phyloP scores from a whole-genome alignment of 2,113 vertebrate species.

The Anseranas semipalmata region DNA sequence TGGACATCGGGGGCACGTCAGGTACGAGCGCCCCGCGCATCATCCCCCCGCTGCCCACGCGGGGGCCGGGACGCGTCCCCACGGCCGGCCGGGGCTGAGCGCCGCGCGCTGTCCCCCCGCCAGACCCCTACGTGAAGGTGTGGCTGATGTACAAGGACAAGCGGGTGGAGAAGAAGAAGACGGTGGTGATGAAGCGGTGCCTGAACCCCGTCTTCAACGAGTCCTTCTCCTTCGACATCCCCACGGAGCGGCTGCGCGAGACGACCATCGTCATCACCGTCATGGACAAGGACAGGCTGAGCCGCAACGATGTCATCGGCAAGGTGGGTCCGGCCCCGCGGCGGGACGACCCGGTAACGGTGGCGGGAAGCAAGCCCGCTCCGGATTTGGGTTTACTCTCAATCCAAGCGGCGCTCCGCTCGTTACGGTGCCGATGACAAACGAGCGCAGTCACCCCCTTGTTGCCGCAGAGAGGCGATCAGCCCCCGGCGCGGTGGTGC shows the following conservation, averaged over 20 bases:
- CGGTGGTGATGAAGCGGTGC: slow-evolving; percentile 94
- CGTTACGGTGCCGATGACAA: neutral
- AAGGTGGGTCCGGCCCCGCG: slow-evolving; percentile 79
- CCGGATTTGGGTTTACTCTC: neutral
- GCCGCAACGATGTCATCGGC: slow-evolving; percentile 98
- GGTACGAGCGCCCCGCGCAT: slow-evolving; percentile 62
- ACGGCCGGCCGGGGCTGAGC: rapidly evolving
- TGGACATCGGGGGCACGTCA: slow-evolving; percentile 99
- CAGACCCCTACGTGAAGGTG: slow-evolving; percentile 98
- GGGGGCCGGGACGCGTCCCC: neutral
- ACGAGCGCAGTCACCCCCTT: neutral
- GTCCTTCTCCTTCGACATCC: slow-evolving; percentile 96
- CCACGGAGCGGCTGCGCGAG: slow-evolving; percentile 95
- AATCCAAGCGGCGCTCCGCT: neutral
- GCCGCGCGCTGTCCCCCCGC: neutral
- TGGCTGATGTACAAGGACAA: slow-evolving; percentile 99
- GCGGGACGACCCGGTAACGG: neutral
- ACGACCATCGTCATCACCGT: slow-evolving; percentile 99
- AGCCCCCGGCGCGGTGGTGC: neutral
- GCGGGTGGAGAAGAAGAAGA: slow-evolving; percentile 98
- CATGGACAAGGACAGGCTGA: slow-evolving; percentile 98
- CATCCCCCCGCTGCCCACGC: rapidly evolving
- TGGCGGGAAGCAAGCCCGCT: rapidly evolving
- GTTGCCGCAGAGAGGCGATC: neutral
- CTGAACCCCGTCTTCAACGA: slow-evolving; percentile 98